Evolutionary conservation across 2,113 vertebrate species (phyloP).

Genomic region (Capricornis sumatraensis): DNA sequence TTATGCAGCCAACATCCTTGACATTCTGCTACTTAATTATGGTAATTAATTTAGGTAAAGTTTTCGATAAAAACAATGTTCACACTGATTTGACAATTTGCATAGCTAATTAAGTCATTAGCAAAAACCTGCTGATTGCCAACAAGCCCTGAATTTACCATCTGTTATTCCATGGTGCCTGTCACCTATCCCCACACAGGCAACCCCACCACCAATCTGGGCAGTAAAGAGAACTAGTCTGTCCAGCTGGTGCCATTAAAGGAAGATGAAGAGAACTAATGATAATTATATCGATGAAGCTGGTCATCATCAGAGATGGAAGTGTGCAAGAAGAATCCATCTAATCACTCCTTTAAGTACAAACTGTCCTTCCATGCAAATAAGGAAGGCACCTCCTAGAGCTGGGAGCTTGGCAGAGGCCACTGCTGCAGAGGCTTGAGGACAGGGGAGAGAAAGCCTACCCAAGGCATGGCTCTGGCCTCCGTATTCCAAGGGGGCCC

Average conservation of each 20-base stretch:
- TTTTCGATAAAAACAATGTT: slow-evolving; percentile 98
- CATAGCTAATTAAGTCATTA: slow-evolving; percentile 99
- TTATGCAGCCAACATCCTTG: slow-evolving; percentile 85
- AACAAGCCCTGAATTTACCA: slow-evolving; percentile 96
- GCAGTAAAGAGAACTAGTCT: slow-evolving; percentile 82
- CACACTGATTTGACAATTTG: slow-evolving; percentile 99
- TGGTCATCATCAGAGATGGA: slow-evolving; percentile 86
- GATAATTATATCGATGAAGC: slow-evolving; percentile 88
- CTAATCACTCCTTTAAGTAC: slow-evolving; percentile 78
- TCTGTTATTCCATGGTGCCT: slow-evolving; percentile 94
- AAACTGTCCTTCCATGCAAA: slow-evolving; percentile 78
- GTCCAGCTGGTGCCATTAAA: slow-evolving; percentile 91
- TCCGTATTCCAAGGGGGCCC: not conserved
- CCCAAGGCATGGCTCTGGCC: slow-evolving; percentile 46
- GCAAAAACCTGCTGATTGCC: slow-evolving; percentile 96
- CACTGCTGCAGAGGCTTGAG: slow-evolving; percentile 56
- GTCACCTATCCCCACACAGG: slow-evolving; percentile 90
- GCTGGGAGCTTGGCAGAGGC: slow-evolving; percentile 50
- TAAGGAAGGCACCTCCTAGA: slow-evolving; percentile 73
- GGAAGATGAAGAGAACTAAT: slow-evolving; percentile 88
- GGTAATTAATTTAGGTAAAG: slow-evolving; percentile 99
- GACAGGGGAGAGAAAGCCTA: slow-evolving; percentile 49
- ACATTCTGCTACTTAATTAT: slow-evolving; percentile 94
- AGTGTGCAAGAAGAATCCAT: slow-evolving; percentile 75
- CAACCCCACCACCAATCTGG: slow-evolving; percentile 86